A percentile compares a stretch with the other conserved stretches of the same genome.
These are phyloP conservation scores for Drosophila hydei DNA, from an alignment of 1,140 invertebrate genomes.

Conservation along the genomic window DNA sequence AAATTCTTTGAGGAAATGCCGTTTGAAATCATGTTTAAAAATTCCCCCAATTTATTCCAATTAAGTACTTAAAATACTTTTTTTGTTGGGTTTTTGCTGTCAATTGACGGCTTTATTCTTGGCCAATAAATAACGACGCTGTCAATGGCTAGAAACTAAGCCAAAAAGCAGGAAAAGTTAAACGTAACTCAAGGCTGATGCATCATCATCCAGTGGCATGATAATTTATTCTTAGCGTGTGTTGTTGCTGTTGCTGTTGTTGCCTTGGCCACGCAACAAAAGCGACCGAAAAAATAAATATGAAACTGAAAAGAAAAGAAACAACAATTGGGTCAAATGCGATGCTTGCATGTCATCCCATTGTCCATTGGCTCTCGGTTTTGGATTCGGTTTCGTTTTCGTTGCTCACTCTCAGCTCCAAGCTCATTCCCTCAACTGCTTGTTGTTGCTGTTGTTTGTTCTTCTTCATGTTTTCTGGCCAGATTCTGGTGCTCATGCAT, in stretches of 20 bases:
- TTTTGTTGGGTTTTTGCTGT: neutral
- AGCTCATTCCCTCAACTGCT: neutral
- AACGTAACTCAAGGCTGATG: slow-evolving; percentile 36
- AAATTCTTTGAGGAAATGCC: too few species aligned
- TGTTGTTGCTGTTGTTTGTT: neutral
- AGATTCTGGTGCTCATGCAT: slow-evolving; percentile 17
- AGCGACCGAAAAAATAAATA: slow-evolving; percentile 7
- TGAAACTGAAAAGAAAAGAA: neutral
- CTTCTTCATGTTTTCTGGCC: neutral
- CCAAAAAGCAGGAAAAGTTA: neutral
- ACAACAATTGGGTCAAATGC: slow-evolving; percentile 46
- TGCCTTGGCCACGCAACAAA: slow-evolving; percentile 29
- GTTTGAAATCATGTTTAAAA: too few species aligned
- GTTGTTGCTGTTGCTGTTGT: slow-evolving; percentile 9
- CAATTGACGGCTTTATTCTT: neutral
- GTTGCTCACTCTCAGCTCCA: neutral
- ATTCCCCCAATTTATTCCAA: too few species aligned
- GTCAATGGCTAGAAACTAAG: slow-evolving; percentile 4
- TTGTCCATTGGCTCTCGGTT: slow-evolving; percentile 5
- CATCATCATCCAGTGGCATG: slow-evolving; percentile 33
- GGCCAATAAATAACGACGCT: neutral
- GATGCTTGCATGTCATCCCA: slow-evolving; percentile 35
- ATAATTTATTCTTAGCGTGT: slow-evolving; percentile 48
- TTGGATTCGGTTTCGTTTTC: too few species aligned
- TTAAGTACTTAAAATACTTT: too few species aligned